Evolutionary conservation across 2,888 invertebrate species (phyloP).

Genomic region (Germaria angustata): DNA sequence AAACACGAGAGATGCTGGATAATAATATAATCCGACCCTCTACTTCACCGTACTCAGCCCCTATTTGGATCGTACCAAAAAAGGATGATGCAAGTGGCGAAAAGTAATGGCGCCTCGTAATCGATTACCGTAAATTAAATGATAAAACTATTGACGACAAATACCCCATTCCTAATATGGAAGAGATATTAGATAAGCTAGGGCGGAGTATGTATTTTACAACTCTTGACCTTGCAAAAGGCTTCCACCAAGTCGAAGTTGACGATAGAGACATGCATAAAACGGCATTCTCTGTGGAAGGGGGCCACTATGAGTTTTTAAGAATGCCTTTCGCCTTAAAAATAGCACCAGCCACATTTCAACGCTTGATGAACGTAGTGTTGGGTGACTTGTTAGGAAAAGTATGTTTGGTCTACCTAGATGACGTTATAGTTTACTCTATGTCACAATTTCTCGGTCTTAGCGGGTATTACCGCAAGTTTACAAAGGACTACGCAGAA

Average conservation of each 20-base stretch:
- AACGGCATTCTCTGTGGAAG: background rate
- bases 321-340: constrained; percentile 46
- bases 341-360: constrained; percentile 64
- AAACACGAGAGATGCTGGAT: constrained; percentile 25
- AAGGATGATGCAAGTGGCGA: constrained; percentile 17
- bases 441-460: background rate
- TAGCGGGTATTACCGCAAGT: background rate
- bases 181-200: constrained; percentile 32
- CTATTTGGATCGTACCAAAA: constrained; percentile 25
- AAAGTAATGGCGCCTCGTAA: constrained; percentile 10
- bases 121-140: background rate
- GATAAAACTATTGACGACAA: background rate
- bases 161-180: background rate
- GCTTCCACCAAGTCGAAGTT: constrained; percentile 5
- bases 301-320: constrained; percentile 59
- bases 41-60: background rate
- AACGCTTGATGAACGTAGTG: constrained; percentile 54
- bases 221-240: constrained; percentile 24
- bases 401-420: background rate
- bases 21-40: background rate
- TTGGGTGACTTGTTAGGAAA: background rate
- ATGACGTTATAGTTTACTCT: too few species aligned
- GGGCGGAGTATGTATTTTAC: constrained; percentile 36
- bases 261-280: background rate
- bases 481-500: background rate